Conservation (phyloP, 37 sponge, comb jelly and placozoan species). For the Bolinopsis microptera region DNA sequence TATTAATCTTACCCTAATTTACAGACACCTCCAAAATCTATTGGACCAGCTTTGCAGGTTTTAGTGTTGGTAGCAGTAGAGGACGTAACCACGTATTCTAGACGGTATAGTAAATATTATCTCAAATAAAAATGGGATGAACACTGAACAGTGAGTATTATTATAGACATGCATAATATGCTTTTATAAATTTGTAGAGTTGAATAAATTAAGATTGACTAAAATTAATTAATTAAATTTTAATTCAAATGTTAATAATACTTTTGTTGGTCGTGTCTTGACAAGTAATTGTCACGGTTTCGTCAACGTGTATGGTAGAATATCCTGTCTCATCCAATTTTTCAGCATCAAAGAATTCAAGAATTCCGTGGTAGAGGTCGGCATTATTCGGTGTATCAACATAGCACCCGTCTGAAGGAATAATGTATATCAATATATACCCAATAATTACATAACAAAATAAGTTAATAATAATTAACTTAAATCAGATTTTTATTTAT, state of each 20-base stretch:
- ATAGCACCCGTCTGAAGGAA: not conserved
- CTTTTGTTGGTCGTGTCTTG: too few relatives aligned
- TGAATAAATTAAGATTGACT: too few relatives aligned
- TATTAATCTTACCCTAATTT: too few relatives aligned
- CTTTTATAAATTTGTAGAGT: too few relatives aligned
- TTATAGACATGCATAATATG: too few relatives aligned
- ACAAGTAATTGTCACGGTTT: not conserved
- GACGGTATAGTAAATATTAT: not conserved
- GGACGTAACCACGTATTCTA: not conserved
- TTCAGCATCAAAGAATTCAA: not conserved
- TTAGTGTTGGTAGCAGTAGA: not conserved
- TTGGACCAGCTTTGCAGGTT: not conserved
- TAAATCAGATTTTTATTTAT: too few relatives aligned
- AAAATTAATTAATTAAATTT: too few relatives aligned
- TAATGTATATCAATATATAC: not conserved
- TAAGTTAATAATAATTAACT: too few relatives aligned
- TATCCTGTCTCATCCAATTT: not conserved
- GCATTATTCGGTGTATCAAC: not conserved
- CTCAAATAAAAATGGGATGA: not conserved
- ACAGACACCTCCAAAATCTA: too few relatives aligned
- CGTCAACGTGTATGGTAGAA: not conserved
- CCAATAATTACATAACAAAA: not conserved
- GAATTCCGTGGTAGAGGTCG: not conserved
- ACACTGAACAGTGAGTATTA: not conserved
- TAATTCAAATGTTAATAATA: too few relatives aligned